Percentiles rank a stretch among this genome's conserved stretches.
These are phyloP conservation scores for Pseudobourletiella spinata DNA, from an alignment of 1,140 invertebrate species.

Conservation along the genomic window DNA sequence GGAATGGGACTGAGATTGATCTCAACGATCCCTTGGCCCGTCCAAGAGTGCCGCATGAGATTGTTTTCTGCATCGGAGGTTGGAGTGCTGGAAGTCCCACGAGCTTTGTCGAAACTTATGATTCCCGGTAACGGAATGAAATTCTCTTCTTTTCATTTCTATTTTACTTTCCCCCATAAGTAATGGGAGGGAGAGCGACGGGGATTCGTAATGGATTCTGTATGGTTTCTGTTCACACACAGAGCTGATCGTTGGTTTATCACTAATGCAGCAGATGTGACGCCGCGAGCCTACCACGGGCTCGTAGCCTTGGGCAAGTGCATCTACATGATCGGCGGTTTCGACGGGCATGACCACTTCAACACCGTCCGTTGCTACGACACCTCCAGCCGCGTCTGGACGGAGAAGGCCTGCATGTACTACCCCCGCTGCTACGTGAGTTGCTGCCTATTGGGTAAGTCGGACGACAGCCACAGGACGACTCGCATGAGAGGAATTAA, in stretches of 20 bases:
- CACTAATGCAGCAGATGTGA: conserved; percentile 50
- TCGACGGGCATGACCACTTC: conserved; percentile 59
- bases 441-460: conserved; percentile 54
- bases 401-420: conserved; percentile 62
- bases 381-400: conserved; percentile 53
- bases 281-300: conserved; percentile 64
- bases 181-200: too few relatives aligned
- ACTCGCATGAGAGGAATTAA: background rate
- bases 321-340: conserved; percentile 64
- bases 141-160: background rate
- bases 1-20: conserved; percentile 48
- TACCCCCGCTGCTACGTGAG: conserved; percentile 63
- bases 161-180: too few relatives aligned
- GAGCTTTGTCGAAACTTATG: conserved; percentile 68
- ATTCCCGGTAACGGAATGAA: conserved; percentile 41
- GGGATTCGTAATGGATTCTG: too few relatives aligned
- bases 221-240: too few relatives aligned
- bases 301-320: conserved; percentile 54
- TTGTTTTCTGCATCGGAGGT: conserved; percentile 55
- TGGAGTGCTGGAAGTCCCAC: conserved; percentile 71
- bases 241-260: conserved; percentile 49
- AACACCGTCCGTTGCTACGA: conserved; percentile 59
- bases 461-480: conserved; percentile 42
- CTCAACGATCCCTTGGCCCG: conserved; percentile 49
- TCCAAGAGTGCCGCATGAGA: conserved; percentile 57